Evolutionary conservation across 64 coral and sea anemone genomes (phyloP), one percentile per base, ranked within the genome.

Genomic region (Montipora efflorescens): DNA sequence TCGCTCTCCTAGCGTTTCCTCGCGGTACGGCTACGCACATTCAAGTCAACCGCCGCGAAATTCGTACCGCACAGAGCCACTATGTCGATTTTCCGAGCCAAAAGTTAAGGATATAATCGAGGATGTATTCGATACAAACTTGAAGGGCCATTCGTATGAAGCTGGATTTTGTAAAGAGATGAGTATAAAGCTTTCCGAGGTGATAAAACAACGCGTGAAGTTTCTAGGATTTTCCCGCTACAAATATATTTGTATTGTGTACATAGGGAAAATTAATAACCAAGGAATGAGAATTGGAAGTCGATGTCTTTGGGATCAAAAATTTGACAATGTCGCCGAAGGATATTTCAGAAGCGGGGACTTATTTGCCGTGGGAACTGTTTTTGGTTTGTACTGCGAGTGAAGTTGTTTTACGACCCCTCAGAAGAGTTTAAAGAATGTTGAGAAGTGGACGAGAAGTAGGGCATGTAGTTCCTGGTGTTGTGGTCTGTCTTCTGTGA

Each of bases 81-180:
- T 86, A 10, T 72, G 82, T 46, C 90, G 73, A 18, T 98, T 98
- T 45, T 95, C 84, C 22, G 83, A 58, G 53, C 43, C 75, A 48
- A 87, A 92, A 89, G 96, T 98, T 28, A 98, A 95, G 74, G 78
- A 89, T 48, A 85, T 98, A 16, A 98, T 98, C 23, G 93, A 98
- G 57, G 89, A 98, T 8, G 93, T 90, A 28, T 77, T 98, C 7
- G 47, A 48, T 47, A 83, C 92, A 46, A 44, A 98, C 11, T 89
- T 98, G 1, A 47, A 81, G 23, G 93, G 90, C 5, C 93, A 85
- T 11, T 51, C 86, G 5, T 98, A 98, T 51, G 85, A 98, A 43
- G 18, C 82, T 14, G 70, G 51, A 9, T 95, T 98, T 55, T 98
- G 96, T 72, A 92, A 98, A 72, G 92, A 95, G 48, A 92, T 84